A percentile compares a stretch with the other conserved stretches of the same genome.
Conservation (phyloP, 2,113 vertebrate species). For the Camarhynchus parvulus region DNA sequence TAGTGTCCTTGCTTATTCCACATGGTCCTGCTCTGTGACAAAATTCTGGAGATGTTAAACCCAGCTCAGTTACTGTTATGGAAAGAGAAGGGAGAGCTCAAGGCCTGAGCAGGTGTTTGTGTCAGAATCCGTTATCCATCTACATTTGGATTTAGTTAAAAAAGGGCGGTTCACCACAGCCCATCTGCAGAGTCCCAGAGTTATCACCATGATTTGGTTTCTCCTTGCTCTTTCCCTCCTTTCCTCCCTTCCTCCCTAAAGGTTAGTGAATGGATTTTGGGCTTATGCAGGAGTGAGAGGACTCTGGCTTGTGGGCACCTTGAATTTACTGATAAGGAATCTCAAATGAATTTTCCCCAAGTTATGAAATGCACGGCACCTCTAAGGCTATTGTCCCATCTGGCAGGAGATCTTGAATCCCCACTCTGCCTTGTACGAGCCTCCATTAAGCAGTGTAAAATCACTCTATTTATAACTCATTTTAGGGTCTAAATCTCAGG, state of each 20-base stretch:
- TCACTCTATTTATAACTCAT: constrained; percentile 42
- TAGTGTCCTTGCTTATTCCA: background rate
- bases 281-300: background rate
- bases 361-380: background rate
- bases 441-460: constrained; percentile 32
- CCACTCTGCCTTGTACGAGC: background rate
- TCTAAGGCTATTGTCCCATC: background rate
- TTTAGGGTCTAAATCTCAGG: constrained; percentile 52
- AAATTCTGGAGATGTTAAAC: background rate
- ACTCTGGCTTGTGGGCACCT: background rate
- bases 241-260: background rate
- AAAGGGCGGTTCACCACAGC: background rate
- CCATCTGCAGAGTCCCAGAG: background rate
- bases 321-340: background rate
- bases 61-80: background rate
- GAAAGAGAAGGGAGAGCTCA: background rate
- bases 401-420: background rate
- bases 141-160: background rate
- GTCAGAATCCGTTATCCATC: background rate
- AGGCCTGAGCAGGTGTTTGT: background rate
- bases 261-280: background rate
- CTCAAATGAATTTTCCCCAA: background rate
- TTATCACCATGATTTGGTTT: background rate
- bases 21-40: background rate
- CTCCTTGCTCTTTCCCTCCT: background rate